Evolutionary conservation across 2,113 vertebrate genomes (phyloP).

Genomic region (Triplophysa tibetana): DNA sequence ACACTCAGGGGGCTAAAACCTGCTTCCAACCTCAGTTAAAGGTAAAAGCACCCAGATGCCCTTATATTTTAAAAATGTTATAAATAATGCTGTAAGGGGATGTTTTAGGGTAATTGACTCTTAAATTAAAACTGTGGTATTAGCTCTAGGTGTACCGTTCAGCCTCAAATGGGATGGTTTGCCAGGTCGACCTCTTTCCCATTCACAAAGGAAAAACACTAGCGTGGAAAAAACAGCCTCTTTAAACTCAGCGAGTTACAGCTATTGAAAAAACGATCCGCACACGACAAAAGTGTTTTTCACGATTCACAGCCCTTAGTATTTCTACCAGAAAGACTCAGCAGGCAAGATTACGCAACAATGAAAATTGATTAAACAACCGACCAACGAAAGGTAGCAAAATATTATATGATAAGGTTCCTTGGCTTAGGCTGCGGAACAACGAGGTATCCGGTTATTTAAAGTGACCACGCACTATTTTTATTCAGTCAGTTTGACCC

Average conservation of each 20-base stretch:
- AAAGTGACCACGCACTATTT: too few relatives aligned
- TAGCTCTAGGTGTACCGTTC: background rate
- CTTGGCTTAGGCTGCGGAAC: too few relatives aligned
- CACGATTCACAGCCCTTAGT: background rate
- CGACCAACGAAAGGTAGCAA: too few relatives aligned
- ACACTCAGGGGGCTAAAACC: too few relatives aligned
- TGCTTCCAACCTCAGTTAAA: too few relatives aligned
- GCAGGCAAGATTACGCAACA: too few relatives aligned
- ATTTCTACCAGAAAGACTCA: too few relatives aligned
- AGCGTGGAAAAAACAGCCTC: background rate
- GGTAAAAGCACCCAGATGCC: background rate
- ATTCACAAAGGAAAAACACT: slow-evolving; percentile 28
- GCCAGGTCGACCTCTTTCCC: slow-evolving; percentile 39
- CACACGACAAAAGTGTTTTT: slow-evolving; percentile 5
- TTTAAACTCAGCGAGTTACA: background rate
- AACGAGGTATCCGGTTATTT: too few relatives aligned
- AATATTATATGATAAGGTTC: too few relatives aligned
- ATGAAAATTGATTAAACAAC: too few relatives aligned
- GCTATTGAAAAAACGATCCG: background rate
- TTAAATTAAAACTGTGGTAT: background rate
- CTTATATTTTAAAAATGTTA: background rate
- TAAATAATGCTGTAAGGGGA: background rate
- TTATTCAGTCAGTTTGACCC: too few relatives aligned
- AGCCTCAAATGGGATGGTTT: slow-evolving; percentile 11
- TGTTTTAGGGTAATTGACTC: background rate